These are phyloP conservation scores for Sterna hirundo DNA, from an alignment of 2,113 vertebrate genomes.

Conservation along the genomic window DNA sequence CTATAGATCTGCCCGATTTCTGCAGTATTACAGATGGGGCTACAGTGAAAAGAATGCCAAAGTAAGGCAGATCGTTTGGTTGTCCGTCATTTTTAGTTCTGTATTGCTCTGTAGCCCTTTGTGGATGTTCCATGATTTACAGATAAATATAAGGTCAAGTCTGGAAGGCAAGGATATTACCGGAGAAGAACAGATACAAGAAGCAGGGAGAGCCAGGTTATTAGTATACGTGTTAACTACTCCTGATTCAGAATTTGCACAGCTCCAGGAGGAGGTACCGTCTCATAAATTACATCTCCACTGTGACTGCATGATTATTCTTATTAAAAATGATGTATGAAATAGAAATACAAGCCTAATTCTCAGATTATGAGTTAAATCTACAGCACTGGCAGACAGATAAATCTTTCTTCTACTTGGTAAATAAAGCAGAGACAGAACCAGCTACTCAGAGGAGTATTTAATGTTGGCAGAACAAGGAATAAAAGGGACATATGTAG, in stretches of 20 bases:
- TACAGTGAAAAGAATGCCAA: neutral
- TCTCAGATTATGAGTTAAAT: neutral
- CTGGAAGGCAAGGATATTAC: neutral
- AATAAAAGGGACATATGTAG: neutral
- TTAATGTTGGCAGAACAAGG: neutral
- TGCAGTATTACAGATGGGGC: neutral
- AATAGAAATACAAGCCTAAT: neutral
- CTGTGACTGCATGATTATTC: neutral
- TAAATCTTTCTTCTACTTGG: neutral
- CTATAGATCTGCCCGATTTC: neutral
- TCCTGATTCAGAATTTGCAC: neutral
- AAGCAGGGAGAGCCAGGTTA: neutral
- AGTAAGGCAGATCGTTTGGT: neutral
- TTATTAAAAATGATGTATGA: neutral
- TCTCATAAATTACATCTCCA: neutral
- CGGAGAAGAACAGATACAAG: neutral
- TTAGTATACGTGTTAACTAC: neutral
- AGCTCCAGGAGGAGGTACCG: neutral
- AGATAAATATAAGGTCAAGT: neutral
- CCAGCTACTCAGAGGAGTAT: neutral
- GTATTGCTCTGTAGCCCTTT: neutral
- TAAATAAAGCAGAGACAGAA: neutral
- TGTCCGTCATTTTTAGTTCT: neutral
- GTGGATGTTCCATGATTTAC: neutral
- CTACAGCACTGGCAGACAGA: neutral